Evolutionary conservation across 2,113 vertebrate species (phyloP).

Genomic region (Silurus meridionalis): DNA sequence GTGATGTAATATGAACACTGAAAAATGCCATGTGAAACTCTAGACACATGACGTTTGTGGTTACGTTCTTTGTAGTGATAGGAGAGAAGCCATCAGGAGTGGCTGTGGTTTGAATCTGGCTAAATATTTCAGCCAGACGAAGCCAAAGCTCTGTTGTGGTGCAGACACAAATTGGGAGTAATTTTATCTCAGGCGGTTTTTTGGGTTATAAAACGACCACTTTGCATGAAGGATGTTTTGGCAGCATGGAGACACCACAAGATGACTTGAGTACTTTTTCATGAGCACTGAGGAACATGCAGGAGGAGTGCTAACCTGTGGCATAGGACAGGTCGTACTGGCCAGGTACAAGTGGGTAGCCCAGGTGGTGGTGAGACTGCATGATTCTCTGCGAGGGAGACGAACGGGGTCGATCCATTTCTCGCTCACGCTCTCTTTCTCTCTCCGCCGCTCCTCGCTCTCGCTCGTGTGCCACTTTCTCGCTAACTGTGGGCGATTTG

Average conservation of each 20-base stretch:
- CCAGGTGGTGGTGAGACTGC: conserved; percentile 93
- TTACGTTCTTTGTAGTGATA: background rate
- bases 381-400: conserved; percentile 95
- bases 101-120: background rate
- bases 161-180: background rate
- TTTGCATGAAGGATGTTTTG: background rate
- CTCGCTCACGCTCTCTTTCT: conserved; percentile 78
- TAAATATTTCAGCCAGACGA: background rate
- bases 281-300: too few species aligned
- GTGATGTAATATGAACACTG: background rate
- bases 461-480: conserved; percentile 84
- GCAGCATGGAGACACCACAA: background rate
- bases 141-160: background rate
- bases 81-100: background rate
- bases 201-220: background rate
- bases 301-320: conserved; percentile 79
- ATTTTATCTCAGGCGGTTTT: background rate
- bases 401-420: conserved; percentile 88
- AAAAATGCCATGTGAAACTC: background rate
- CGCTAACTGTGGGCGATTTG: conserved; percentile 95
- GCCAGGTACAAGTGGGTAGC: conserved; percentile 90
- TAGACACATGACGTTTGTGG: background rate
- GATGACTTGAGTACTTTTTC: too few species aligned
- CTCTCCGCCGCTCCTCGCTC: conserved; percentile 79
- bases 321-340: conserved; percentile 95